Evolutionary conservation across 1,140 invertebrate species (phyloP), one percentile per base, ranked within the genome.

Genomic region (Lethrus apterus): DNA sequence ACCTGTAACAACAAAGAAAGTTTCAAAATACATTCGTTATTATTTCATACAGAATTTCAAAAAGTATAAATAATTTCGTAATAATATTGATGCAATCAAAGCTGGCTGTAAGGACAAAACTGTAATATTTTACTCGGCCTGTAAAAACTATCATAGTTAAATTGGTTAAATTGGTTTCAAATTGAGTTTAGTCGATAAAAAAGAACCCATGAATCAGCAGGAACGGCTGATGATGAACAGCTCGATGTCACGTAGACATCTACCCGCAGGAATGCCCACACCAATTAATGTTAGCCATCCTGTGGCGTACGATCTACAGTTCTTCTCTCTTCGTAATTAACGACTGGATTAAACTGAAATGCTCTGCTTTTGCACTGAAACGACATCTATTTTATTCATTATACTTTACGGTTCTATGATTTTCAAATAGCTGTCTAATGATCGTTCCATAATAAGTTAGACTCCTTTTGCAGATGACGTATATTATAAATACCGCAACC

Each of bases 241-340:
- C 19, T 18, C 14, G 24, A 21, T 38, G 35, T 38, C 35, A 38
- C 35, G 35, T 38, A 38, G 19, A 38, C 24, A 38, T 34, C 32
- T 33, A 11, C 24, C 35, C n/a, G 13, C 35, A 38, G 35, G 35
- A 38, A 38, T 38, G 35, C 24, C 35, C 35, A 38, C 35, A 38
- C 35, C 35, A 38, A 38, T 38, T 38, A 38, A 38, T 38, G 35
- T 38, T 38, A 21, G 35, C 35, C 15, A 21, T 38, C 35, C 35
- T 38, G 35, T 21, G 35, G 35, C 35, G 35, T 38, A 21, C 35
- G 35, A 38, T n/a, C 35, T 21, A 38, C 35, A 21, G 35, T 38
- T 18, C 35, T 21, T 38, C 35, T 38, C 35, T 38, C 24, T 21
- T 21, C 20, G 35, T 38, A 38, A 38, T 38, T 38, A 38, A 38